Base-by-base conservation (phyloP, 2,113 vertebrate species). In the Coptodon bakossiorum region DNA sequence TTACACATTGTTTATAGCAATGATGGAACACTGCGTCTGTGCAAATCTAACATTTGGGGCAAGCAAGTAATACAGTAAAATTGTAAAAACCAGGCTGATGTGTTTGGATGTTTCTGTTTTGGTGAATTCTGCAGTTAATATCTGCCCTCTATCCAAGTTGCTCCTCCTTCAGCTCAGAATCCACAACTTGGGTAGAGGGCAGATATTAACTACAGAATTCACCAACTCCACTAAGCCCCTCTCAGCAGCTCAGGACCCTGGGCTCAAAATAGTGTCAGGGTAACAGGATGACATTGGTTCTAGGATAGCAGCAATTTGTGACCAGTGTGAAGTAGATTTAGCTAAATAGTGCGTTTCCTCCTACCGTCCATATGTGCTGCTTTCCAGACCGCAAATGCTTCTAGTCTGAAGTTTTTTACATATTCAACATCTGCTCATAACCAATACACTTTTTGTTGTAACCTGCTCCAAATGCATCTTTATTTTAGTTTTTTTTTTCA, bases 191-290 rank as follows among this genome's bases (percentile, higher is more conserved):
- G 56, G 90, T 36, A 85, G 81, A 68, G 85, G 93, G 92, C 94
- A 95, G 89, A 95, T 95, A 91, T 95, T 95, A 95, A 94, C 94
- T 93, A 94, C 92, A 94, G 94, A 84, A 94, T 95, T 93, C 88
- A 89, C 89, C 90, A 89, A 92, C 91, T 92, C 88, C 85, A 76
- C 92, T 95, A 95, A 95, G 93, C 94, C 90, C 92, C 94, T 95
- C 91, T 96, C 94, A 94, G 92, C 94, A 95, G 95, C 93, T 96
- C 93, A 94, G 92, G 94, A 94, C 93, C 86, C 90, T 17, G 86
- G 89, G 89, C 92, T 94, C 92, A 94, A 95, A 96, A 95, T 95
- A 93, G 90, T 94, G 91, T 93, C 89, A 88, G 93, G 82, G 86
- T 88, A 89, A 81, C 85, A 59, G 76, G 83, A 92, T 92, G 92